Evolutionary conservation across 2,888 invertebrate genomes (phyloP), one percentile per base, ranked within the genome.

Genomic region (Eudemis profundana): DNA sequence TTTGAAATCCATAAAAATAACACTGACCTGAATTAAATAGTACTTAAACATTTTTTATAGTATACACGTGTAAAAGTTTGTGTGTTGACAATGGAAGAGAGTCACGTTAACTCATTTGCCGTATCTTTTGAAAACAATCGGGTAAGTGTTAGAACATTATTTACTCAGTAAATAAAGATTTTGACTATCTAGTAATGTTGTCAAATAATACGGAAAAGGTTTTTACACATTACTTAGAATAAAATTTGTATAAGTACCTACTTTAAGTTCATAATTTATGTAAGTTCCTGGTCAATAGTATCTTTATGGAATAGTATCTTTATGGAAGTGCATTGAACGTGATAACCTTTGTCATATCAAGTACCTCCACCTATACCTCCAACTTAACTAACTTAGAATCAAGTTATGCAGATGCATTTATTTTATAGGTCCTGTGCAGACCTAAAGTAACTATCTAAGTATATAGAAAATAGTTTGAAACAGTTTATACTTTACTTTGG

Each of bases 21-120:
- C 4, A 21, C 12, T 40, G 23, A 54, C 27, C 3, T 44, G 4
- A 12, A 46, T 46, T 46, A n/a, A 15, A 33, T 33, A 4, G 5
- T 33, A 33, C 33, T 33, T 33, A 4, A 33, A 33, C 8, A 10
- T 33, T 33, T 33, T 8, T 1, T 8, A 33, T 8, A 10, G 33
- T 33, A 33, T 5, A n/a, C n/a, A 36, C 4, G 29, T 29, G 27
- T 10, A 23, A 54, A 29, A 17, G 12, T 8, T 46, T 33, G 42
- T 29, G 7, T 14, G 8, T 46, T 36, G 8, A 59, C 3, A 59
- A 90, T 88, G 89, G 88, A 86, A 70, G 83, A 84, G 68, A 76
- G 73, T 59, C 84, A 86, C 60, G 78, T 87, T 3, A 87, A 89
- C 73, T 84, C 81, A 66, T 85, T 86, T 64, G 87, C 86, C 4